Conservation (phyloP, 2,888 invertebrate species). For the Acrobasis consociella region DNA sequence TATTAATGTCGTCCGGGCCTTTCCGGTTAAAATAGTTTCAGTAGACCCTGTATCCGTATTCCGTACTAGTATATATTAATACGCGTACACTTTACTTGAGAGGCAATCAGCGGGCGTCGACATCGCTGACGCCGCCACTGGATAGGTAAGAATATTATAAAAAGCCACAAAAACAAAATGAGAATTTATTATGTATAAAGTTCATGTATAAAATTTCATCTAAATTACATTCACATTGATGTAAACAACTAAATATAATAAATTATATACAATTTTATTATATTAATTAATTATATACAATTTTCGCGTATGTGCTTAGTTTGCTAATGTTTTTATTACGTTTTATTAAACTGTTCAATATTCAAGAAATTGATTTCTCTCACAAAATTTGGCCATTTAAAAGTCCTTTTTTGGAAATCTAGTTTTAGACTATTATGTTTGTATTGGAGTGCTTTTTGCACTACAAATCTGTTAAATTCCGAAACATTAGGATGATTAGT, state of each 20-base stretch:
- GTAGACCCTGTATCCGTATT: no score
- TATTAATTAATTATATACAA: slow-evolving; percentile 20
- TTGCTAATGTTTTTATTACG: slow-evolving; percentile 22
- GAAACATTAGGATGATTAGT: slow-evolving; percentile 87
- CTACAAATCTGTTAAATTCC: slow-evolving; percentile 86
- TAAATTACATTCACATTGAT: neutral
- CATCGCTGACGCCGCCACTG: no score
- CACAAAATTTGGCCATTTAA: slow-evolving; percentile 58
- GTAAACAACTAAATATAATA: no score
- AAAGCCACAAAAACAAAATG: no score
- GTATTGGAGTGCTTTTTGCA: slow-evolving; percentile 85
- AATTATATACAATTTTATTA: slow-evolving; percentile 1
- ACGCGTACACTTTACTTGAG: no score
- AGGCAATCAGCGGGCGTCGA: no score
- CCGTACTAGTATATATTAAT: no score
- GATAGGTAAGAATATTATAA: no score
- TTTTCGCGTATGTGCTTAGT: slow-evolving; percentile 24
- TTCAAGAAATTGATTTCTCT: slow-evolving; percentile 64
- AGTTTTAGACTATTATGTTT: slow-evolving; percentile 83
- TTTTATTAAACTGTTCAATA: slow-evolving; percentile 47
- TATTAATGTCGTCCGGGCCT: no score
- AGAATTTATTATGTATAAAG: no score
- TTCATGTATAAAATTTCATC: neutral
- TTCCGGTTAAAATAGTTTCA: no score
- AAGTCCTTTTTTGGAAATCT: slow-evolving; percentile 78